phyloP scores from a whole-genome alignment of 2,888 invertebrate genomes.

The Neoaliturus tenellus region DNA sequence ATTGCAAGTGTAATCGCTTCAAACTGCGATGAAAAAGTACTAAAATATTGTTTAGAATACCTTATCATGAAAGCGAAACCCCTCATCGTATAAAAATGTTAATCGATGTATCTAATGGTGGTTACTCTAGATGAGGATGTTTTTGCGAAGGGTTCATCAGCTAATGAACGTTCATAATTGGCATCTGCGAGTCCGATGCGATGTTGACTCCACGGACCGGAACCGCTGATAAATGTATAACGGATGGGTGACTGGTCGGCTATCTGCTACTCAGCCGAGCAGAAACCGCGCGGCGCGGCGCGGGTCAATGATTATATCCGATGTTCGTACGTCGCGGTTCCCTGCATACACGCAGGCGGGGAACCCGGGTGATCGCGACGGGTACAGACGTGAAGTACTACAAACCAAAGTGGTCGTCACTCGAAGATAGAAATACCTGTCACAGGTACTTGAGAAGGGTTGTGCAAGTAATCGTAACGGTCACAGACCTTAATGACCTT shows the following conservation, averaged over 20 bases:
- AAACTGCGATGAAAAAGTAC: no score
- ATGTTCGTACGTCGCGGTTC: conserved; percentile 5
- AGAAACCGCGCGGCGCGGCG: conserved; percentile 14
- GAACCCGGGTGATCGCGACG: no score
- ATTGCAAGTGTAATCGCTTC: no score
- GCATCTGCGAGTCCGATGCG: background rate
- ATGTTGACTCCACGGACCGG: conserved; percentile 18
- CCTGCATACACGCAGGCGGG: background rate
- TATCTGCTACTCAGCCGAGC: conserved; percentile 42
- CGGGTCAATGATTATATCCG: conserved; percentile 38
- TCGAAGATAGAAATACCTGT: no score
- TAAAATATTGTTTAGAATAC: no score
- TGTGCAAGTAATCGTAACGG: no score
- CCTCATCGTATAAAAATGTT: background rate
- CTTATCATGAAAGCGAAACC: background rate
- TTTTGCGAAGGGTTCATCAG: conserved; percentile 2
- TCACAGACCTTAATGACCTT: no score
- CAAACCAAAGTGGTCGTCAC: no score
- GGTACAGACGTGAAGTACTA: no score
- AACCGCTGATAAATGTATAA: conserved; percentile 37
- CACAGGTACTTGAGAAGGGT: no score
- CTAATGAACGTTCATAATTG: conserved; percentile 20
- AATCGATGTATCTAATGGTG: background rate
- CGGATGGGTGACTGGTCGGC: conserved; percentile 38
- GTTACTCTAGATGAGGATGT: background rate